Evolutionary conservation across 2,888 invertebrate genomes (phyloP).

Genomic region (Corbicula japonica): DNA sequence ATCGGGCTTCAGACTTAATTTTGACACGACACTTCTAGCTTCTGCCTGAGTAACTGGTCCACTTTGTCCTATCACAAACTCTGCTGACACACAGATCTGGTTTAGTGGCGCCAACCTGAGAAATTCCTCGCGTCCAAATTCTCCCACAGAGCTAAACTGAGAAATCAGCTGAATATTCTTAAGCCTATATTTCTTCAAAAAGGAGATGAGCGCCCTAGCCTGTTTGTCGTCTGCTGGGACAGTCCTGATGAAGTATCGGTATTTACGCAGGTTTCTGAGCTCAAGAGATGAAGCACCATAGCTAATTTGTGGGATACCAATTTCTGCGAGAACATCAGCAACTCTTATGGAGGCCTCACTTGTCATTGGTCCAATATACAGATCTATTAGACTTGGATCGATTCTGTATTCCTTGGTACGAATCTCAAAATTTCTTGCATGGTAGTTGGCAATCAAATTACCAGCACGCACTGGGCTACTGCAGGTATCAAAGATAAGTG

Average conservation of each 20-base stretch:
- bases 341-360: slow-evolving; percentile 79
- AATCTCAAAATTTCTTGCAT: slow-evolving; percentile 77
- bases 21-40: slow-evolving; percentile 63
- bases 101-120: slow-evolving; percentile 79
- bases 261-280: slow-evolving; percentile 73
- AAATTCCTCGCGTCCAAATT: slow-evolving; percentile 78
- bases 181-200: slow-evolving; percentile 85
- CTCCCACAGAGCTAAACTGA: slow-evolving; percentile 79
- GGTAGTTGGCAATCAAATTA: slow-evolving; percentile 83
- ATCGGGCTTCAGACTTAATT: slow-evolving; percentile 63
- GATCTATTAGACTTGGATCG: slow-evolving; percentile 73
- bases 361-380: slow-evolving; percentile 81
- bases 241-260: slow-evolving; percentile 81
- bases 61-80: slow-evolving; percentile 72
- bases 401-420: slow-evolving; percentile 57
- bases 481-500: slow-evolving; percentile 82
- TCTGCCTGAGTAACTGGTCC: slow-evolving; percentile 66
- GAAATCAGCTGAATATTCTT: slow-evolving; percentile 85
- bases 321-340: slow-evolving; percentile 78
- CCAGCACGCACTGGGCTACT: slow-evolving; percentile 81
- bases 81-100: slow-evolving; percentile 80
- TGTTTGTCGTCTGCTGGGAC: slow-evolving; percentile 84
- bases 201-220: slow-evolving; percentile 84
- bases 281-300: slow-evolving; percentile 81
- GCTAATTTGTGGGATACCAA: slow-evolving; percentile 83